phyloP scores from a whole-genome alignment of 2,113 vertebrate genomes.

The Lycaon pictus region DNA sequence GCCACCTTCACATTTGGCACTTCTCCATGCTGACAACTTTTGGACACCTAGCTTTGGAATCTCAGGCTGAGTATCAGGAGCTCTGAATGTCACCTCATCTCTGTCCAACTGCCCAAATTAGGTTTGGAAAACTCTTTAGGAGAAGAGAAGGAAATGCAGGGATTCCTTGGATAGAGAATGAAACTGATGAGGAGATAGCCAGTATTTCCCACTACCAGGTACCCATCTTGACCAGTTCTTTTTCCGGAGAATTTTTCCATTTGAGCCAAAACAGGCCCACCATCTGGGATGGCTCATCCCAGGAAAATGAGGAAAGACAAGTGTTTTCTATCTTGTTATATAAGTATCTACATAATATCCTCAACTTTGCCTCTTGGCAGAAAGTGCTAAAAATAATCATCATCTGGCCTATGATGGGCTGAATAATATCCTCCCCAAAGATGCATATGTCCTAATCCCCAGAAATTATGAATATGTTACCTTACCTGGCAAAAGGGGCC shows the following conservation, averaged over 20 bases:
- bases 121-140: background rate
- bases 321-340: background rate
- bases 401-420: background rate
- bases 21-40: background rate
- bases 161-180: background rate
- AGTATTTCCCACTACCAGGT: background rate
- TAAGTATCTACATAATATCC: background rate
- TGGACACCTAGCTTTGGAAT: background rate
- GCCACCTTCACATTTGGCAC: background rate
- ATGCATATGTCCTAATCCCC: background rate
- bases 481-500: background rate
- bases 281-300: background rate
- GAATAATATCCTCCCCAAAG: background rate
- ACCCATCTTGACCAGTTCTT: fast-evolving
- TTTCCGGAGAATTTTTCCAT: background rate
- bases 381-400: background rate
- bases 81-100: background rate
- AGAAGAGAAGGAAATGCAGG: background rate
- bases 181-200: background rate
- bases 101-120: background rate
- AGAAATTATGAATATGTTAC: background rate
- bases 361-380: background rate
- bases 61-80: background rate
- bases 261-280: background rate
- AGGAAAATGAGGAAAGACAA: background rate